These are phyloP conservation scores for Epinephelus malabaricus DNA, from an alignment of 2,797 vertebrate genomes.

Conservation along the genomic window DNA sequence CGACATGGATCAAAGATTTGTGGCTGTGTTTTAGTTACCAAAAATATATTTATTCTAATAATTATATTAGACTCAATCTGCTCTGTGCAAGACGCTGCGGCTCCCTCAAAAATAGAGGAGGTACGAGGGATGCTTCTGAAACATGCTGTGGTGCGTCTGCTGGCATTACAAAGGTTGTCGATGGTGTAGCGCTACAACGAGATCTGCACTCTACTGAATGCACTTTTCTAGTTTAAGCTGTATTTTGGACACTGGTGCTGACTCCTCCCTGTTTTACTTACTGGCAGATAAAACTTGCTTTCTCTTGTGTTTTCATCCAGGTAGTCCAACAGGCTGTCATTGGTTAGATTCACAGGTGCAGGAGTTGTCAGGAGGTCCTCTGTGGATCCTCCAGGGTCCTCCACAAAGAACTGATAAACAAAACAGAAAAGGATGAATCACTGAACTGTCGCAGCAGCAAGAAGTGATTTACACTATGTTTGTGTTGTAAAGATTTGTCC, in stretches of 20 bases:
- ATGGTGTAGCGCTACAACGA: too few relatives aligned
- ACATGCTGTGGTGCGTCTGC: too few relatives aligned
- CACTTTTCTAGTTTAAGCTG: too few relatives aligned
- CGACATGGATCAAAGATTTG: too few relatives aligned
- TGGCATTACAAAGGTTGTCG: too few relatives aligned
- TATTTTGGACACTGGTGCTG: neutral
- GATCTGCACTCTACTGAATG: too few relatives aligned
- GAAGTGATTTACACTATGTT: neutral
- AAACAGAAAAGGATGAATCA: neutral
- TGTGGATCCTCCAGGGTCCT: slow-evolving; percentile 74
- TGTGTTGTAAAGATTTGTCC: neutral
- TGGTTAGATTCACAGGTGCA: slow-evolving; percentile 87
- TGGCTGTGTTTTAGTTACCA: too few relatives aligned
- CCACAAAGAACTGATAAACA: slow-evolving; percentile 92
- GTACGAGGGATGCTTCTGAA: too few relatives aligned
- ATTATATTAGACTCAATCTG: too few relatives aligned
- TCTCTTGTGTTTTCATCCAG: slow-evolving; percentile 78
- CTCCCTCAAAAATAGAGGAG: too few relatives aligned
- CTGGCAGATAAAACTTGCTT: slow-evolving; percentile 94
- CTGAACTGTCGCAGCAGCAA: neutral
- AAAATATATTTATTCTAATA: too few relatives aligned
- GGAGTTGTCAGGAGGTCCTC: slow-evolving; percentile 69
- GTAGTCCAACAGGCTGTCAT: slow-evolving; percentile 81
- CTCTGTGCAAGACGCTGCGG: too few relatives aligned
- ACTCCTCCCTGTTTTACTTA: slow-evolving; percentile 79